Conservation (phyloP, 1,140 invertebrate genomes). For the Drosophila bifasciata region DNA sequence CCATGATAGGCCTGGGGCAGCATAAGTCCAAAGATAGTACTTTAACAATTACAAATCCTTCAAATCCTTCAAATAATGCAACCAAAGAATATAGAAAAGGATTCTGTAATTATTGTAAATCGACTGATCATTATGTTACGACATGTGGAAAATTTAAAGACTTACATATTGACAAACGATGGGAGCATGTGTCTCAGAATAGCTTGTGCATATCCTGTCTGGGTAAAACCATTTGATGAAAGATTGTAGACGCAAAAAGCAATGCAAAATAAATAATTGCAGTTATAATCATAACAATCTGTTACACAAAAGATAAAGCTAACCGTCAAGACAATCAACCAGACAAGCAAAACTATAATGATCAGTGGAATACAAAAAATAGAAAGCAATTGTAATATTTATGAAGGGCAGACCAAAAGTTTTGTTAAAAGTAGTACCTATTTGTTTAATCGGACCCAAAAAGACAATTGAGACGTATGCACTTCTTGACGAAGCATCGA, state of each 20-base stretch:
- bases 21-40: too few relatives aligned
- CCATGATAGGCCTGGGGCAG: too few relatives aligned
- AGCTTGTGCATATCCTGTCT: constrained; percentile 16
- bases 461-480: constrained; percentile 16
- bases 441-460: constrained; percentile 3
- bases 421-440: constrained; percentile 16
- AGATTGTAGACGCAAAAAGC: constrained; percentile 17
- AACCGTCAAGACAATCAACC: background rate
- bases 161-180: constrained; percentile 11
- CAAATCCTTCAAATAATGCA: too few relatives aligned
- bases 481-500: constrained; percentile 22
- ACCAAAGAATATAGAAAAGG: background rate
- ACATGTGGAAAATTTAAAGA: constrained; percentile 20
- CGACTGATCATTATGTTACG: constrained; percentile 11
- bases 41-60: too few relatives aligned
- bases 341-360: background rate
- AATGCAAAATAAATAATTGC: constrained; percentile 3
- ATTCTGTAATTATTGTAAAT: constrained; percentile 26
- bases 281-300: constrained; percentile 6
- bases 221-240: constrained; percentile 7
- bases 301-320: constrained; percentile 23
- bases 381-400: constrained; percentile 22
- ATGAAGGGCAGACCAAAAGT: constrained; percentile 7
- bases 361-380: background rate
- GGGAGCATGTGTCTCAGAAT: constrained; percentile 4